Conservation (phyloP, 2,797 vertebrate genomes). For the Enteromius trimaculatus region DNA sequence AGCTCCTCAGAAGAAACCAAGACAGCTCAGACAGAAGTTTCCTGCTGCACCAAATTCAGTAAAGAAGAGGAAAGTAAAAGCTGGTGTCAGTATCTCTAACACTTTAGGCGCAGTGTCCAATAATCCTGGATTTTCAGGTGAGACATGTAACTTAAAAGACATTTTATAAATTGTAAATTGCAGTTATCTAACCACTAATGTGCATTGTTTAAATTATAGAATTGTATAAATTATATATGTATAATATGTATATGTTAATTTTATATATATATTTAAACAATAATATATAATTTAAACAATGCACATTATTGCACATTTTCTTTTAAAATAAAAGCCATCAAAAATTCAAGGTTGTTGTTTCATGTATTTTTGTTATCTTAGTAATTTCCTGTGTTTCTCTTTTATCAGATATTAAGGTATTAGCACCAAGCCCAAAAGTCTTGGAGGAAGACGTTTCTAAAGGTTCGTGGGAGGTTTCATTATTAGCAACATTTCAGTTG, state of each 20-base stretch:
- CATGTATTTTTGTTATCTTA: not conserved
- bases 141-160: not conserved
- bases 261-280: not conserved
- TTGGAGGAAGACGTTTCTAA: conserved; percentile 42
- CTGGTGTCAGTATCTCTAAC: conserved; percentile 59
- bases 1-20: conserved; percentile 79
- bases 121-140: conserved; percentile 80
- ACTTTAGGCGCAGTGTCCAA: conserved; percentile 55
- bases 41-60: conserved; percentile 81
- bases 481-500: not conserved
- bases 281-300: not conserved
- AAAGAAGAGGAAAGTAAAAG: conserved; percentile 77
- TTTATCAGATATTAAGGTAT: conserved; percentile 37
- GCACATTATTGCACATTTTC: not conserved
- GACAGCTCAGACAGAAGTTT: conserved; percentile 81
- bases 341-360: not conserved
- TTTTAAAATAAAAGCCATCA: not conserved
- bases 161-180: not conserved
- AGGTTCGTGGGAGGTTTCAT: conserved; percentile 44
- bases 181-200: not conserved
- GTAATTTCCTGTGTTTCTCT: conserved; percentile 1
- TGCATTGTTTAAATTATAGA: too few species aligned
- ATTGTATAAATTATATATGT: too few species aligned
- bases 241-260: too few species aligned
- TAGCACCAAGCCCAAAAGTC: conserved; percentile 8